Base-by-base conservation (phyloP, 2,888 invertebrate species). In the Mythimna lalbum region DNA sequence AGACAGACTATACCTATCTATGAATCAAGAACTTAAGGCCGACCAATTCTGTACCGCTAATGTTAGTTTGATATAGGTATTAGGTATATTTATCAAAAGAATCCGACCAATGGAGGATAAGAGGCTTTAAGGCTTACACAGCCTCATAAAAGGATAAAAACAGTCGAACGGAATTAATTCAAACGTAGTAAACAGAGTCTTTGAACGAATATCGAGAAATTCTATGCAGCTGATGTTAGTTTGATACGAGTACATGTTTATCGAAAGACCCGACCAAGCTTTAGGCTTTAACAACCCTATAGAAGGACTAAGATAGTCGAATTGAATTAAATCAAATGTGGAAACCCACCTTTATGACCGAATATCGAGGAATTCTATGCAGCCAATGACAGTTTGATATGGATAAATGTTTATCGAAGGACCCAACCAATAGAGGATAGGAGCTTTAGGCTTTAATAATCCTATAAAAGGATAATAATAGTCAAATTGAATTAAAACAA, bases 381-480 rank as follows among this genome's bases (percentile, higher is more conserved):
- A 55, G 19, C 10, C 9, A 19, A 31, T n/a, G 31, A n/a, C 10
- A 31, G 10, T 31, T 55, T 31, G 19, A 31, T 55, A 19, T 4
- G 14, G 17, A 5, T 17, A 43, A 2, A 47, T 17, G 43, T 47
- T 47, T 19, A 47, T 19, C 7, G 19, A 49, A n/a, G n/a, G 0
- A 49, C 9, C 47, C 2, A 19, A 47, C 19, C 6, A 19, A 43
- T 43, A 43, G 39, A 4, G 39, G 2, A 14, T 14, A 43, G 17
- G 43, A 43, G 43, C 14, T 43, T 39, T 19, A 73, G 33, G 10
- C 23, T 23, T 23, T 87, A 88, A 86, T 88, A 47, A 84, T 84
- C 89, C 89, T 86, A 88, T 86, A 88, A 90, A 90, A 88, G 82
- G 85, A 86, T 80, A 78, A 89, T 89, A 91, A 89, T 89, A 86